Conservation (phyloP, 2,113 vertebrate species). For the Chiloscyllium plagiosum region DNA sequence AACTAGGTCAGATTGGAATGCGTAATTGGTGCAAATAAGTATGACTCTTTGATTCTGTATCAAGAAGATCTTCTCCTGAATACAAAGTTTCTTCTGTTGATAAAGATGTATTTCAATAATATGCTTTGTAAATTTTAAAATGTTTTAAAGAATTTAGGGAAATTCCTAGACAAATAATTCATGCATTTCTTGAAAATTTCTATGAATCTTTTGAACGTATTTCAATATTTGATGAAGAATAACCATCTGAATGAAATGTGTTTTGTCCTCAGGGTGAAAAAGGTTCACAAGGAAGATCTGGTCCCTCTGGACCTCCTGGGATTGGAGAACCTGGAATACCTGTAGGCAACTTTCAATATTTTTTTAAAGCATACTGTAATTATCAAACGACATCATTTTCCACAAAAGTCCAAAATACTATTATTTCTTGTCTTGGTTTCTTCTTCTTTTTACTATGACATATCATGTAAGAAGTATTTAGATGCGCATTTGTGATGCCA, state of each 20-base stretch:
- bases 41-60: not conserved
- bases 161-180: not conserved
- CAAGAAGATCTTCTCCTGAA: not conserved
- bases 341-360: slow-evolving; percentile 56
- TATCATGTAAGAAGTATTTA: too few relatives aligned
- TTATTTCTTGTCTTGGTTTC: not conserved
- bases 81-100: not conserved
- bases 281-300: slow-evolving; percentile 68
- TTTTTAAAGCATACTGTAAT: slow-evolving; percentile 18
- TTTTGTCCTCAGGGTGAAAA: slow-evolving; percentile 63
- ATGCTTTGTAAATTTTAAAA: not conserved
- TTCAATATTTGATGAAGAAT: not conserved
- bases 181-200: not conserved
- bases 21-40: too few relatives aligned
- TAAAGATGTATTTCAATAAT: not conserved
- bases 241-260: not conserved
- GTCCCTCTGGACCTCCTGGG: slow-evolving; percentile 62
- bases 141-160: not conserved
- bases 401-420: not conserved
- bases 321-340: slow-evolving; percentile 66
- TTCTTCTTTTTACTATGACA: not conserved
- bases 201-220: not conserved
- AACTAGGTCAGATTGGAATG: too few relatives aligned
- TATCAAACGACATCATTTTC: not conserved
- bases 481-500: too few relatives aligned